Evolutionary conservation across 2,888 invertebrate species (phyloP).

Genomic region (Elegia similella): DNA sequence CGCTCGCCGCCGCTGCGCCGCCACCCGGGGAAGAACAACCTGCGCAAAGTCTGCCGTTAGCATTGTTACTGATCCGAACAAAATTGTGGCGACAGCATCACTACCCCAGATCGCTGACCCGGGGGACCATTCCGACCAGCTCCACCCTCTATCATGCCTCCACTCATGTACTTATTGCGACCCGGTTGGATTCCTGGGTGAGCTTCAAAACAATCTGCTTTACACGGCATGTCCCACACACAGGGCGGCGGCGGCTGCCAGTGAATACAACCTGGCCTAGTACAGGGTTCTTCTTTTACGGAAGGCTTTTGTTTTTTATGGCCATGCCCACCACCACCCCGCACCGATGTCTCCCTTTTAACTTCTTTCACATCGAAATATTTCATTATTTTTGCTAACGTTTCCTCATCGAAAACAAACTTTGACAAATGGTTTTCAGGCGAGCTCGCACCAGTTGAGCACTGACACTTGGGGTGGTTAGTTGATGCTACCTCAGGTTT

Average conservation of each 20-base stretch:
- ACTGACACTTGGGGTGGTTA: slow-evolving; percentile 32
- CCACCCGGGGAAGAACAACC: slow-evolving; percentile 56
- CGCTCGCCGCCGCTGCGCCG: slow-evolving; percentile 40
- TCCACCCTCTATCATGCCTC: slow-evolving; percentile 24
- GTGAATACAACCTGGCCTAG: slow-evolving; percentile 61
- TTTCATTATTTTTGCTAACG: slow-evolving; percentile 44
- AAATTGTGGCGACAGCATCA: slow-evolving; percentile 27
- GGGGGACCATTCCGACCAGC: neutral
- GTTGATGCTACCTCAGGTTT: neutral
- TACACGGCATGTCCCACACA: slow-evolving; percentile 67
- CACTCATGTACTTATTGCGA: slow-evolving; percentile 45
- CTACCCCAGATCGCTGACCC: slow-evolving; percentile 20
- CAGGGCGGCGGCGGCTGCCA: slow-evolving; percentile 70
- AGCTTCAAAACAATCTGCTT: slow-evolving; percentile 69
- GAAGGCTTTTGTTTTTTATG: slow-evolving; percentile 36
- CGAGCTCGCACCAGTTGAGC: slow-evolving; percentile 30
- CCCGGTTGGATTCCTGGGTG: slow-evolving; percentile 53
- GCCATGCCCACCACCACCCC: slow-evolving; percentile 44
- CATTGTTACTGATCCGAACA: slow-evolving; percentile 42
- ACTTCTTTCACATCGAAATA: slow-evolving; percentile 51
- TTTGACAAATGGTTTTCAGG: slow-evolving; percentile 34
- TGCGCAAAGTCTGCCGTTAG: slow-evolving; percentile 58
- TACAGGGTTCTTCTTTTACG: slow-evolving; percentile 53
- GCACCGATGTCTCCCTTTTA: slow-evolving; percentile 28
- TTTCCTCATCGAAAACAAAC: slow-evolving; percentile 53